Percentiles rank a stretch among this genome's conserved stretches.
These are phyloP conservation scores for Jaculus jaculus DNA, from an alignment of 2,113 vertebrate genomes.

Conservation along the genomic window DNA sequence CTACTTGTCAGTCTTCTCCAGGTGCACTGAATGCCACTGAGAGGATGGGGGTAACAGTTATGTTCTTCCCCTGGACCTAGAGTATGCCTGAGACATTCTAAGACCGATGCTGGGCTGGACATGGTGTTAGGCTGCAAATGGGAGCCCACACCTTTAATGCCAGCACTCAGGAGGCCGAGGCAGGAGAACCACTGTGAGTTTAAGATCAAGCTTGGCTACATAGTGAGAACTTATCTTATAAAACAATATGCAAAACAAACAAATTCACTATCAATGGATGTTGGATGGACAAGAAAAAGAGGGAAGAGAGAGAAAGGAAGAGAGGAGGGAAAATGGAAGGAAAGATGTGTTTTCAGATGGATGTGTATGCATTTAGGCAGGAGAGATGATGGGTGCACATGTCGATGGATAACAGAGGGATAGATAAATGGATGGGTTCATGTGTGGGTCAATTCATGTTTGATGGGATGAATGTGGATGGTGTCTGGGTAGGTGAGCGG, in stretches of 20 bases:
- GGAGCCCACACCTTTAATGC: too few relatives aligned
- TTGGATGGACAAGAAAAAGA: too few relatives aligned
- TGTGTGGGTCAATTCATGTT: neutral
- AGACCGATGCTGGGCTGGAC: neutral
- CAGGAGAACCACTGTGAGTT: too few relatives aligned
- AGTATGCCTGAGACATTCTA: neutral
- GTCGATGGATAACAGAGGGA: too few relatives aligned
- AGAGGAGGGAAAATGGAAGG: neutral
- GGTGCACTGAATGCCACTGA: neutral
- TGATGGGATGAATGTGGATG: neutral
- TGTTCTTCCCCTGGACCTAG: neutral
- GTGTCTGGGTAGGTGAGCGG: too few relatives aligned
- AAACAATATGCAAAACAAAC: too few relatives aligned
- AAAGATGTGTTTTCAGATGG: neutral
- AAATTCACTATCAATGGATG: too few relatives aligned
- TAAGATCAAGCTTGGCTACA: too few relatives aligned
- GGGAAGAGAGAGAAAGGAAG: rapidly evolving
- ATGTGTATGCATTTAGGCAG: neutral
- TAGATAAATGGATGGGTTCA: too few relatives aligned
- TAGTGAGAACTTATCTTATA: too few relatives aligned
- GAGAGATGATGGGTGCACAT: neutral
- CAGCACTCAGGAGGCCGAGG: too few relatives aligned
- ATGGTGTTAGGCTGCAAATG: too few relatives aligned
- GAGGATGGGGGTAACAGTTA: neutral
- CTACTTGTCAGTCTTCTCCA: neutral